Evolutionary conservation across 1,140 invertebrate genomes (phyloP).

Genomic region (Orchestia grillus): DNA sequence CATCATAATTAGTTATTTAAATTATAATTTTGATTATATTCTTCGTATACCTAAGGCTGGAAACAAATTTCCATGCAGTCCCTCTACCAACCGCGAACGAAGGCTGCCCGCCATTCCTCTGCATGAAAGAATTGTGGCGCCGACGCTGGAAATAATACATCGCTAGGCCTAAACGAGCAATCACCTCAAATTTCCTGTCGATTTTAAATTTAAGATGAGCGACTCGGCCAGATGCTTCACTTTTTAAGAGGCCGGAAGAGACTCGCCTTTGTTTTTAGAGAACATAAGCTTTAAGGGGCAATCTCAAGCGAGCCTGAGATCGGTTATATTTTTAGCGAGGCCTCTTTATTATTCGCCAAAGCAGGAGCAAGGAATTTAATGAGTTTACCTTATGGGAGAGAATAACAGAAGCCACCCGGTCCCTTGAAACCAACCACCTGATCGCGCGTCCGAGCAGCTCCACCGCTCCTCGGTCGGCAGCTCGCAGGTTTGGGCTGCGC

Average conservation of each 20-base stretch:
- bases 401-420: constrained; percentile 47
- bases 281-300: constrained; percentile 52
- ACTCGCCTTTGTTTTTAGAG: constrained; percentile 22
- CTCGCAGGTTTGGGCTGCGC: neutral
- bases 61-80: neutral
- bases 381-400: constrained; percentile 54
- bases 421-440: neutral
- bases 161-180: neutral
- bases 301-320: constrained; percentile 33
- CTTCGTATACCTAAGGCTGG: neutral
- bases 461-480: too few relatives aligned
- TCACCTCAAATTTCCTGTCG: neutral
- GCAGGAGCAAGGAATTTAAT: constrained; percentile 48
- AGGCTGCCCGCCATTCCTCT: neutral
- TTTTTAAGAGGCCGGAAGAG: constrained; percentile 11
- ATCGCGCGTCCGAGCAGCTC: neutral
- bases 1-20: too few relatives aligned
- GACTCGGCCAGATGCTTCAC: neutral
- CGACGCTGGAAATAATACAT: neutral
- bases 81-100: neutral
- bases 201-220: neutral
- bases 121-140: neutral
- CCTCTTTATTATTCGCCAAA: constrained; percentile 49
- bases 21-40: neutral
- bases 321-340: constrained; percentile 50